These are phyloP conservation scores for Sebastolobus altivelis DNA, from an alignment of 2,797 vertebrate species.

Conservation along the genomic window DNA sequence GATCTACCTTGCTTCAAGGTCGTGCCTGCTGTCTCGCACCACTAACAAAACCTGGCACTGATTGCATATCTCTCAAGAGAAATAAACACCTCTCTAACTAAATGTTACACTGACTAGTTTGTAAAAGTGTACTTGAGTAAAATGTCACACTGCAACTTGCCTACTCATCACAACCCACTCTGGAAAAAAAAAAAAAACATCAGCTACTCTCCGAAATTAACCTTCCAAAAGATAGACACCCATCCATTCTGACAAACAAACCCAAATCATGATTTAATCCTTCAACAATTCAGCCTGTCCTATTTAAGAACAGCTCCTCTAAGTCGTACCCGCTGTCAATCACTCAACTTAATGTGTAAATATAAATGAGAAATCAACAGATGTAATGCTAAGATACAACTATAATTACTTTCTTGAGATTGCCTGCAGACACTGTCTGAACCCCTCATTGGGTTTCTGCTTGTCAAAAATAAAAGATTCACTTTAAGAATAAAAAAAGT, in stretches of 20 bases:
- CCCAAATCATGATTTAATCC: slow-evolving; percentile 47
- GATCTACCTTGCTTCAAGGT: not conserved
- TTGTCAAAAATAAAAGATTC: not conserved
- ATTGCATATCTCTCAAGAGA: not conserved
- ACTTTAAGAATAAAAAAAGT: slow-evolving; percentile 7
- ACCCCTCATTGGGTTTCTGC: not conserved
- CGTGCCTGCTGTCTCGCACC: not conserved
- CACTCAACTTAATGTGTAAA: slow-evolving; percentile 43
- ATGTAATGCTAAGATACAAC: slow-evolving; percentile 44
- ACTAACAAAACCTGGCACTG: not conserved
- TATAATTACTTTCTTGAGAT: slow-evolving; percentile 39
- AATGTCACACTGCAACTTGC: slow-evolving; percentile 16
- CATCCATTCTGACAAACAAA: not conserved
- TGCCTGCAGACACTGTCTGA: not conserved
- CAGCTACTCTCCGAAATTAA: slow-evolving; percentile 38
- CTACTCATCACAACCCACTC: slow-evolving; percentile 25
- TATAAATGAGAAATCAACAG: slow-evolving; percentile 48
- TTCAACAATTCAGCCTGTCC: slow-evolving; percentile 33
- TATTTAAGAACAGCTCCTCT: slow-evolving; percentile 43
- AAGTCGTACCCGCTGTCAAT: slow-evolving; percentile 28
- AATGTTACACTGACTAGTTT: not conserved
- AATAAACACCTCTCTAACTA: not conserved
- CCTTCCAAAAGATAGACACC: slow-evolving; percentile 1
- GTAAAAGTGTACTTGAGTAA: slow-evolving; percentile 25
- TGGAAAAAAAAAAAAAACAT: slow-evolving; percentile 7